phyloP scores from a whole-genome alignment of 1,140 invertebrate species.

The Aphelinus certus region DNA sequence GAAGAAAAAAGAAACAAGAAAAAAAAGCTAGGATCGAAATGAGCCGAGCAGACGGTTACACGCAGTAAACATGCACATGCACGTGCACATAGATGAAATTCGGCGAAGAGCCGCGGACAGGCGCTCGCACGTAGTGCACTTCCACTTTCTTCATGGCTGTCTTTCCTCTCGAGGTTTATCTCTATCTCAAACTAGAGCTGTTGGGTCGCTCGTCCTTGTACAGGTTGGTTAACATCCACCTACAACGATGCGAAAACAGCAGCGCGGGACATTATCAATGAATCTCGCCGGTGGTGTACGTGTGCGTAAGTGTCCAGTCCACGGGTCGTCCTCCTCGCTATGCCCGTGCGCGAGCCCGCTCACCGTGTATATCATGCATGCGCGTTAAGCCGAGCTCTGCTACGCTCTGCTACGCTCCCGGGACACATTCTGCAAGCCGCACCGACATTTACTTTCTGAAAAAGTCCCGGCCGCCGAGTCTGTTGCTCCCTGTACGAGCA shows the following conservation, averaged over 20 bases:
- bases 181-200: slow-evolving; percentile 22
- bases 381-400: not conserved
- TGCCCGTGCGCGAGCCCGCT: too few species aligned
- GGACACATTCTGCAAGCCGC: not conserved
- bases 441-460: slow-evolving; percentile 1
- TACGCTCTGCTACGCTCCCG: too few species aligned
- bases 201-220: too few species aligned
- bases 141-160: too few species aligned
- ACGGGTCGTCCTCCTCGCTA: too few species aligned
- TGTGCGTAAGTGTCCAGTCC: slow-evolving; percentile 6
- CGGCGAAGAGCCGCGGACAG: too few species aligned
- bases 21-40: too few species aligned
- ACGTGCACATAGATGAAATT: too few species aligned
- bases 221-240: slow-evolving; percentile 52
- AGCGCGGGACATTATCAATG: slow-evolving; percentile 51
- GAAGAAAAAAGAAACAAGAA: too few species aligned
- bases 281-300: slow-evolving; percentile 46
- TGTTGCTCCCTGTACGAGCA: not conserved
- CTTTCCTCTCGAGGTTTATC: not conserved
- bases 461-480: not conserved
- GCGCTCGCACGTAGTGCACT: too few species aligned
- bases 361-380: not conserved
- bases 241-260: slow-evolving; percentile 48
- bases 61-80: too few species aligned
- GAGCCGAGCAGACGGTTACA: too few species aligned